phyloP scores from a whole-genome alignment of 2,888 invertebrate genomes.

The Notodonta ziczac region DNA sequence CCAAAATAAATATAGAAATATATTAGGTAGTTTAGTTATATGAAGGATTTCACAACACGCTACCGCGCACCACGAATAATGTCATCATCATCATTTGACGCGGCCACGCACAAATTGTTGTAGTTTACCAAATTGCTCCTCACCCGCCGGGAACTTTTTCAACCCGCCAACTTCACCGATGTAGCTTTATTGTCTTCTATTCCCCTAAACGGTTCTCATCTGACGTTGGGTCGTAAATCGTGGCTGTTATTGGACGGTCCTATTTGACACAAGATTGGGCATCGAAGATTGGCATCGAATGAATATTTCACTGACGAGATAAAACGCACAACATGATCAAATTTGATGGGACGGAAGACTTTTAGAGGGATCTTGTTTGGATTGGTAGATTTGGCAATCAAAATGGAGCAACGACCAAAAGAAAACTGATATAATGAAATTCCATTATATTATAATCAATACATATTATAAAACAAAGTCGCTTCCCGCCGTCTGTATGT shows the following conservation, averaged over 20 bases:
- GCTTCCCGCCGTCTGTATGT: too few relatives aligned
- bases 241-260: slow-evolving; percentile 17
- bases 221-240: slow-evolving; percentile 20
- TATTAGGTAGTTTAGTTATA: slow-evolving; percentile 1
- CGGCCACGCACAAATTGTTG: slow-evolving; percentile 44
- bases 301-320: slow-evolving; percentile 5
- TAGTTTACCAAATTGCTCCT: slow-evolving; percentile 48
- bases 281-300: background rate
- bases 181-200: slow-evolving; percentile 27
- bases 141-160: slow-evolving; percentile 37
- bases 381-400: too few relatives aligned
- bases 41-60: slow-evolving; percentile 26
- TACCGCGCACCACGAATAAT: slow-evolving; percentile 33
- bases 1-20: background rate
- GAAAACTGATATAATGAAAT: too few relatives aligned
- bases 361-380: background rate
- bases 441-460: too few relatives aligned
- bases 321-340: background rate
- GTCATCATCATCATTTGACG: slow-evolving; percentile 50
- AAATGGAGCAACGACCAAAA: too few relatives aligned
- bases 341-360: background rate
- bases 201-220: slow-evolving; percentile 33
- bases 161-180: slow-evolving; percentile 31
- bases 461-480: too few relatives aligned
- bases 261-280: slow-evolving; percentile 5